Percentiles rank a stretch among this genome's conserved stretches.
Evolutionary conservation across 2,888 invertebrate species (phyloP).

Genomic region (Epirrhoe tristata): DNA sequence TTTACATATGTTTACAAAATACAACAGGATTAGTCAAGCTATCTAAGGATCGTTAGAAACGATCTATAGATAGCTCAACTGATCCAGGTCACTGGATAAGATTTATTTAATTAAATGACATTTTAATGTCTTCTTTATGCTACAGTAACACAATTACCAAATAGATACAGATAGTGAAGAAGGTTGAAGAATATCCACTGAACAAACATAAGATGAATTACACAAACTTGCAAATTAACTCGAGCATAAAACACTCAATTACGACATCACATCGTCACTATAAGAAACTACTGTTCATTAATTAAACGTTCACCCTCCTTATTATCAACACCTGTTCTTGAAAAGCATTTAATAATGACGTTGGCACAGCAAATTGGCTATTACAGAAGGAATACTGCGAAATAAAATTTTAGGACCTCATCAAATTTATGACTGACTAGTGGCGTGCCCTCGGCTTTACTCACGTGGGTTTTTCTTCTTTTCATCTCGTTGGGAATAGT

Average conservation of each 20-base stretch:
- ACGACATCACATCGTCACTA: constrained; percentile 50
- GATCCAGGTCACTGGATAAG: too few relatives aligned
- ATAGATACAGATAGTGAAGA: not conserved
- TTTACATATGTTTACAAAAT: too few relatives aligned
- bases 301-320: constrained; percentile 81
- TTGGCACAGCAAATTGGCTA: constrained; percentile 46
- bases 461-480: too few relatives aligned
- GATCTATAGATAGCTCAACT: too few relatives aligned
- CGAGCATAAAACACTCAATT: constrained; percentile 36
- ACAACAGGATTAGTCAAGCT: too few relatives aligned
- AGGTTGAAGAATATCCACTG: not conserved
- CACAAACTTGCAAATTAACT: constrained; percentile 21
- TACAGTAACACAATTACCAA: too few relatives aligned
- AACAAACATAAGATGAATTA: constrained; percentile 6
- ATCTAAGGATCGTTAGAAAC: too few relatives aligned
- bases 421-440: not conserved
- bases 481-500: too few relatives aligned
- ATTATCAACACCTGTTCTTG: constrained; percentile 84
- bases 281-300: constrained; percentile 72
- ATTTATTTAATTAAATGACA: too few relatives aligned
- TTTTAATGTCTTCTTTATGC: too few relatives aligned
- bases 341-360: constrained; percentile 84
- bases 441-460: too few relatives aligned
- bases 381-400: constrained; percentile 10
- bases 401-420: not conserved